phyloP scores from a whole-genome alignment of 2,797 vertebrate genomes.

The Peromyscus melanophrys region DNA sequence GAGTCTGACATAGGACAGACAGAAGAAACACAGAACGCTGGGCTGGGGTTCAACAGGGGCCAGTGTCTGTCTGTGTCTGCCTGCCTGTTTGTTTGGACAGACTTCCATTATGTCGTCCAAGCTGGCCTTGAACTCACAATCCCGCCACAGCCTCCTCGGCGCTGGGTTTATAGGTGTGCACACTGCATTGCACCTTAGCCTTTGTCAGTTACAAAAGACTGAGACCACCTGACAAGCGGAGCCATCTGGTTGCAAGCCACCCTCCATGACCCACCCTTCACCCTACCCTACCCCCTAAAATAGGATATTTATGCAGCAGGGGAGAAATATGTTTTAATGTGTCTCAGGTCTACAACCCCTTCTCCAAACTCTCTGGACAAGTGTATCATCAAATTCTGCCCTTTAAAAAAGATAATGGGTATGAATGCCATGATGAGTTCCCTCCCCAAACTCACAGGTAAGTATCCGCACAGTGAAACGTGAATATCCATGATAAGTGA shows the following conservation, averaged over 20 bases:
- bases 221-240: background rate
- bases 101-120: background rate
- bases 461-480: background rate
- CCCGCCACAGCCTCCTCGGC: background rate
- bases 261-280: background rate
- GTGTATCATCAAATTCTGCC: background rate
- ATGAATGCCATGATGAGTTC: rapidly evolving
- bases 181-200: background rate
- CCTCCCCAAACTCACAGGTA: background rate
- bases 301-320: background rate
- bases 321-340: background rate
- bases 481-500: background rate
- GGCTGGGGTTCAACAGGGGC: background rate
- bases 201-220: background rate
- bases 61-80: background rate
- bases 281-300: background rate
- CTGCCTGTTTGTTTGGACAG: background rate
- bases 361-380: background rate
- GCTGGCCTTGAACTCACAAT: background rate
- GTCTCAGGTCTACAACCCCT: background rate
- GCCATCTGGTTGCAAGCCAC: background rate
- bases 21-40: background rate
- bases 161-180: background rate
- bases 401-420: background rate
- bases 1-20: background rate